phyloP scores from a whole-genome alignment of 2,797 vertebrate genomes.

The Stomatorhinus walkeri region DNA sequence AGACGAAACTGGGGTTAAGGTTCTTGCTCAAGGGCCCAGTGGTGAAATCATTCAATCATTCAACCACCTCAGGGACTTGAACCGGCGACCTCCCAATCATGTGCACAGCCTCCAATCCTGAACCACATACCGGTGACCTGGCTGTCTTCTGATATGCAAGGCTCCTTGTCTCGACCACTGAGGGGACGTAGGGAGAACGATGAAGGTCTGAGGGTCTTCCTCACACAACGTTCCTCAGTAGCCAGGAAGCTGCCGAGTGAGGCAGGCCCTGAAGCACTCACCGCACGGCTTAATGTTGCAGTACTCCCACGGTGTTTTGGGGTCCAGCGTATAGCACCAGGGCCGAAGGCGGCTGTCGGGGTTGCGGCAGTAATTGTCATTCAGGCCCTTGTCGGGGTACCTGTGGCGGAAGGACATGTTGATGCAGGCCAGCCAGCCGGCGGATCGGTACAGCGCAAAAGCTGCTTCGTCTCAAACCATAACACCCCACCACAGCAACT shows the following conservation, averaged over 20 bases:
- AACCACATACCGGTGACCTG: neutral
- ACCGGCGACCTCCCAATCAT: neutral
- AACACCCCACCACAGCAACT: neutral
- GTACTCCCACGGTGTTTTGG: slow-evolving; percentile 87
- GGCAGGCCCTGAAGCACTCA: slow-evolving; percentile 71
- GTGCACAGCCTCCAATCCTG: neutral
- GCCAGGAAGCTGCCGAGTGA: neutral
- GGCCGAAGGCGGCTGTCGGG: slow-evolving; percentile 86
- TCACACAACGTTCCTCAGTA: neutral
- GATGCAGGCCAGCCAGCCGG: neutral
- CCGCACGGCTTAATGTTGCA: slow-evolving; percentile 92
- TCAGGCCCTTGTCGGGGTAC: slow-evolving; percentile 87
- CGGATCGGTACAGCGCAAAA: neutral
- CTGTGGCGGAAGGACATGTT: slow-evolving; percentile 53
- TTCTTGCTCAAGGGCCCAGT: neutral
- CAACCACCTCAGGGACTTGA: neutral
- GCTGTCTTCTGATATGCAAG: neutral
- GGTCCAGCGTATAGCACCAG: slow-evolving; percentile 96
- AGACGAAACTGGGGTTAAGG: neutral
- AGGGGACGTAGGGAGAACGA: neutral
- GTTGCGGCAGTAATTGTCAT: slow-evolving; percentile 98
- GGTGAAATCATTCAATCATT: neutral
- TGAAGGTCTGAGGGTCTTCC: neutral
- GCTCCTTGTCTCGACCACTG: neutral
- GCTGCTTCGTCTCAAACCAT: neutral